Conservation (phyloP, 2,888 invertebrate genomes). For the Apamea epomidion region DNA sequence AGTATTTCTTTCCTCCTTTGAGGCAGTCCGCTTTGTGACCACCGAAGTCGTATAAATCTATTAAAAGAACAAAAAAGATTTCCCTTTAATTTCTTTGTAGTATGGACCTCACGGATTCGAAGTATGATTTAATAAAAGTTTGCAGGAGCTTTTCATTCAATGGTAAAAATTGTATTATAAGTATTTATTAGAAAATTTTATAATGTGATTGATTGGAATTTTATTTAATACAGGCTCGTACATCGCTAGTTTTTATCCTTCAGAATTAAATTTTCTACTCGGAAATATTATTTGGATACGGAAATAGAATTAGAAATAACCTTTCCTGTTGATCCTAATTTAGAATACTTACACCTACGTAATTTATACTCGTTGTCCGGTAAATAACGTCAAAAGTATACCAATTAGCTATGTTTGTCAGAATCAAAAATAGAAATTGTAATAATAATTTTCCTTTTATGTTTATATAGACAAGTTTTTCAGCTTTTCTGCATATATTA, state of each 20-base stretch:
- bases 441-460: neutral
- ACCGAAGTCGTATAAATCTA: slow-evolving; percentile 72
- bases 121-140: slow-evolving; percentile 24
- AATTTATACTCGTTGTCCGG: neutral
- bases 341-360: neutral
- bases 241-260: neutral
- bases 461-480: neutral
- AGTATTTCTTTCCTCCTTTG: slow-evolving; percentile 67
- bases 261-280: neutral
- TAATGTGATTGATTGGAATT: neutral
- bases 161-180: neutral
- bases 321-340: slow-evolving; percentile 4
- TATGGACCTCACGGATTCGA: slow-evolving; percentile 42
- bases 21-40: slow-evolving; percentile 71
- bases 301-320: slow-evolving; percentile 19
- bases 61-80: slow-evolving; percentile 69
- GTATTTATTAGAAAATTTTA: neutral
- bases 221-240: neutral
- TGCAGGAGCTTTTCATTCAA: neutral
- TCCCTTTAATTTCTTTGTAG: slow-evolving; percentile 67
- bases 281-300: neutral
- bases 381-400: slow-evolving; percentile 1
- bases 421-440: neutral
- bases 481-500: neutral
- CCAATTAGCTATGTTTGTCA: neutral